Conservation (phyloP, 2,797 vertebrate species). For the Mus spretus region DNA sequence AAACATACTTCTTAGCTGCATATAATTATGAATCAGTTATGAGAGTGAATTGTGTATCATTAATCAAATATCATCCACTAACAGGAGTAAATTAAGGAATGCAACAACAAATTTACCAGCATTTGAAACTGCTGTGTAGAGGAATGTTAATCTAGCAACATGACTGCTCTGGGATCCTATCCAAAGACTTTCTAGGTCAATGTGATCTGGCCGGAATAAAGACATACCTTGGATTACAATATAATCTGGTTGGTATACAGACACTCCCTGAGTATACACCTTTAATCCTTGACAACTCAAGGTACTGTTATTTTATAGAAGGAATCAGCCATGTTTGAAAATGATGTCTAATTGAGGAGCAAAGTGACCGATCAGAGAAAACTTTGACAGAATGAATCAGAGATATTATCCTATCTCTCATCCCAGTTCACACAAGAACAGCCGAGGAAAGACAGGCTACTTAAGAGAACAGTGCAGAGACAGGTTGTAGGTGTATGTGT, state of each 20-base stretch:
- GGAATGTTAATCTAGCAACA: not conserved
- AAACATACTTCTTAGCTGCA: slow-evolving; percentile 5
- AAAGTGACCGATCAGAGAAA: not conserved
- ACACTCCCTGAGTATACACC: not conserved
- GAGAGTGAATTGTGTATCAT: not conserved
- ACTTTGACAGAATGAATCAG: not conserved
- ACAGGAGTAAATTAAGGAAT: not conserved
- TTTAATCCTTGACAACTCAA: not conserved
- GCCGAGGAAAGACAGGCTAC: not conserved
- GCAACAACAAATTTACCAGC: not conserved
- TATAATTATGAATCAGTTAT: slow-evolving; percentile 13
- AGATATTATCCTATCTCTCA: no score
- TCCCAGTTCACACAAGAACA: not conserved
- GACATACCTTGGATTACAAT: not conserved
- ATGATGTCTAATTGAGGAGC: not conserved
- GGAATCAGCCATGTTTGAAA: not conserved
- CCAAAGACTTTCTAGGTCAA: not conserved
- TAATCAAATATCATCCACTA: slow-evolving; percentile 7
- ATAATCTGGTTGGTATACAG: not conserved
- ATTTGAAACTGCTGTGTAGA: slow-evolving; percentile 24
- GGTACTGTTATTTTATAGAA: not conserved
- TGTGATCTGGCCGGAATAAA: not conserved
- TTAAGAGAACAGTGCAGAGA: not conserved
- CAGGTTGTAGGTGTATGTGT: not conserved
- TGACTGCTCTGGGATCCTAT: not conserved